Evolutionary conservation across 2,888 invertebrate genomes (phyloP).

Genomic region (Latheticus oryzae): DNA sequence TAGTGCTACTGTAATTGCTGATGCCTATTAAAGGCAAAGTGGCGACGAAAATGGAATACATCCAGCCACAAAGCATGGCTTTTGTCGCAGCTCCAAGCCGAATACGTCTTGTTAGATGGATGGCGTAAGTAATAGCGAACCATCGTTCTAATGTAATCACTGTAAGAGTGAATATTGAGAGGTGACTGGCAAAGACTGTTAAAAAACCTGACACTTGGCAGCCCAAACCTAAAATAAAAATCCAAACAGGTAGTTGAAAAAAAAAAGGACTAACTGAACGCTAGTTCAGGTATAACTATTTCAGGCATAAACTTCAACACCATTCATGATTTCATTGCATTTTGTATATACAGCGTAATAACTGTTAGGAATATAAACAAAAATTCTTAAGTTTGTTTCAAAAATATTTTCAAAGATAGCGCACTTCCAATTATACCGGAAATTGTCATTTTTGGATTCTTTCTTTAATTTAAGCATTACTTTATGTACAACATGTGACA

Average conservation of each 20-base stretch:
- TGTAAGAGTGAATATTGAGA: slow-evolving; percentile 88
- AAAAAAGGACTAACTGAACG: too few relatives aligned
- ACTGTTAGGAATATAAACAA: too few relatives aligned
- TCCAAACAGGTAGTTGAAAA: neutral
- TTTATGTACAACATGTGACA: too few relatives aligned
- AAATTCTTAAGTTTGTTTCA: too few relatives aligned
- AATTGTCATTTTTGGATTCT: too few relatives aligned
- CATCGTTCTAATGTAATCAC: slow-evolving; percentile 88
- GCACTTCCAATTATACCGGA: too few relatives aligned
- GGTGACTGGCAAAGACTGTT: slow-evolving; percentile 87
- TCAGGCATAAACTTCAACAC: too few relatives aligned
- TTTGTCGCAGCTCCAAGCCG: slow-evolving; percentile 77
- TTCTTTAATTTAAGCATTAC: too few relatives aligned
- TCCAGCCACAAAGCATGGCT: slow-evolving; percentile 84
- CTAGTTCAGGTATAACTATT: too few relatives aligned
- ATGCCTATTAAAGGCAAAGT: slow-evolving; percentile 84
- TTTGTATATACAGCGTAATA: too few relatives aligned
- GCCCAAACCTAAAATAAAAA: slow-evolving; percentile 71
- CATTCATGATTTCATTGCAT: too few relatives aligned
- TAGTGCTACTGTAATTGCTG: slow-evolving; percentile 89
- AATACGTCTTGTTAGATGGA: slow-evolving; percentile 84
- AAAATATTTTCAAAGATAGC: too few relatives aligned
- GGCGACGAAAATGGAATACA: slow-evolving; percentile 82
- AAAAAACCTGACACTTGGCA: slow-evolving; percentile 90
- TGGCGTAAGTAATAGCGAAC: slow-evolving; percentile 86